A percentile compares a stretch with the other conserved stretches of the same genome.
Conservation (phyloP, 2,113 vertebrate genomes). For the Heptranchias perlo region DNA sequence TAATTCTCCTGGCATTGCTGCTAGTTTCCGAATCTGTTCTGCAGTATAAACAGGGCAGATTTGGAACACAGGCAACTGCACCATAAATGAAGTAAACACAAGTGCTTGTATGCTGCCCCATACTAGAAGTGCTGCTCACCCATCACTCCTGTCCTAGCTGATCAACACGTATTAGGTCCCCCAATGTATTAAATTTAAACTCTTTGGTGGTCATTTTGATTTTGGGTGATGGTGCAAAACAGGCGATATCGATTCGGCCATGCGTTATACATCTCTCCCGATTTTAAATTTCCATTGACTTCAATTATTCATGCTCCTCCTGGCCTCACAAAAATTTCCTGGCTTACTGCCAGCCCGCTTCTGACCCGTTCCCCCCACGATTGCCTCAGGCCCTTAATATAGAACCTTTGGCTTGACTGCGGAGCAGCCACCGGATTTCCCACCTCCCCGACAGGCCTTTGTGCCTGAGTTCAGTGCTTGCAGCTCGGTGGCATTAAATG, state of each 20-base stretch:
- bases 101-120: neutral
- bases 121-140: neutral
- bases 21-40: no score
- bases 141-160: neutral
- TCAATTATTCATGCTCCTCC: neutral
- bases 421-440: neutral
- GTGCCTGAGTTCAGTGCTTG: neutral
- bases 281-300: neutral
- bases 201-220: neutral
- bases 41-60: neutral
- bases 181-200: neutral
- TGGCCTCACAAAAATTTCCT: neutral
- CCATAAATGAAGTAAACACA: neutral
- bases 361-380: no score
- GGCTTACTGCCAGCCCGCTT: no score
- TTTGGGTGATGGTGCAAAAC: neutral
- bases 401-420: neutral
- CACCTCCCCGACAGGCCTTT: neutral
- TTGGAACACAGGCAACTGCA: neutral
- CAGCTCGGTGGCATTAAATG: neutral
- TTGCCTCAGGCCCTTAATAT: neutral
- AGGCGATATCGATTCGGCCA: neutral
- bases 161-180: neutral
- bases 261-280: neutral
- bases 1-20: no score